Evolutionary conservation across 2,888 invertebrate genomes (phyloP).

Genomic region (Drosophila fulvimacula): DNA sequence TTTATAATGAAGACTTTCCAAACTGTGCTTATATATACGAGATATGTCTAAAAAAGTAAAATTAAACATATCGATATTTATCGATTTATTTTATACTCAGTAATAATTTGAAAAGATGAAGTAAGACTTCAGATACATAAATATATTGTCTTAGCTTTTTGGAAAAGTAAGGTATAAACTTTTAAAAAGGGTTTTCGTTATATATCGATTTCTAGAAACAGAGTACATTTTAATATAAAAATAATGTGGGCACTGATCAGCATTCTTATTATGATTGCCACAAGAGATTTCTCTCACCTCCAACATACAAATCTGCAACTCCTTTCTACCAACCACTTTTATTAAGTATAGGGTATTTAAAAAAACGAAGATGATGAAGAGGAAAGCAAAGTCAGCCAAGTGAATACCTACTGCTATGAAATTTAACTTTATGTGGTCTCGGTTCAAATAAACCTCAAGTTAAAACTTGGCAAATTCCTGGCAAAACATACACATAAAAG

Average conservation of each 20-base stretch:
- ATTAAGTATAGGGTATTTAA: constrained; percentile 8
- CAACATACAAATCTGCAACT: not conserved
- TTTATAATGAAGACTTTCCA: too few relatives aligned
- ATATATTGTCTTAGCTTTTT: too few relatives aligned
- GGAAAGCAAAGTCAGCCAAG: constrained; percentile 11
- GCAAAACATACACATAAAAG: constrained; percentile 41
- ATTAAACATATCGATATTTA: not conserved
- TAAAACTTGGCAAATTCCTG: constrained; percentile 49
- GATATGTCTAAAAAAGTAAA: too few relatives aligned
- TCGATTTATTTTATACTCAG: not conserved
- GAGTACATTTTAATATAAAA: too few relatives aligned
- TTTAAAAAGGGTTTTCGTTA: too few relatives aligned
- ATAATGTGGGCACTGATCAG: not conserved
- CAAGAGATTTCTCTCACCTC: too few relatives aligned
- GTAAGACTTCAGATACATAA: too few relatives aligned
- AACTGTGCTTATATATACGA: too few relatives aligned
- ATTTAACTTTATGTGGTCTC: constrained; percentile 69
- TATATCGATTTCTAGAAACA: not conserved
- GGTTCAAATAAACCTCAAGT: constrained; percentile 55
- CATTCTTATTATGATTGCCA: not conserved
- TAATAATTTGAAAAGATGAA: too few relatives aligned
- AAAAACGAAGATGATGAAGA: not conserved
- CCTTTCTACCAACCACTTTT: not conserved
- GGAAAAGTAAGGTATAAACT: too few relatives aligned
- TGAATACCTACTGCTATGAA: constrained; percentile 38